phyloP scores from a whole-genome alignment of 30 jellyfish, hydroid and myxozoan genomes.

The Haliclystus octoradiatus region DNA sequence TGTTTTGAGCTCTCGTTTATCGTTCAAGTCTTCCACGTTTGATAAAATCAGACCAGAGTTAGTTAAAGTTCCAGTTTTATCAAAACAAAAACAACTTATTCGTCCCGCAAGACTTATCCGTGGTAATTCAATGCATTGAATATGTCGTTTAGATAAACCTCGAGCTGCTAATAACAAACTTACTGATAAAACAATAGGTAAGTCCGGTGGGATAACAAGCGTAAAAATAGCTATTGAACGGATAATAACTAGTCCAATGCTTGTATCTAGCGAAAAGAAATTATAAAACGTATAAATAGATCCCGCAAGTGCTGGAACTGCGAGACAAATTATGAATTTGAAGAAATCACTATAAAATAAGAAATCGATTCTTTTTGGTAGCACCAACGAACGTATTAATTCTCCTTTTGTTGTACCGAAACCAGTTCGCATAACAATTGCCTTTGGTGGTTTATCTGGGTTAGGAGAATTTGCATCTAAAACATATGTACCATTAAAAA shows the following conservation, averaged over 20 bases:
- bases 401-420: conserved; percentile 34
- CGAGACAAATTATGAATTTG: conserved; percentile 8
- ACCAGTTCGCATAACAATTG: conserved; percentile 32
- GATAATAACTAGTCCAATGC: neutral
- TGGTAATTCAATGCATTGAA: conserved; percentile 25
- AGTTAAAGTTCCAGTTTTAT: conserved; percentile 46
- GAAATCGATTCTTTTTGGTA: conserved; percentile 20
- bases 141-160: neutral
- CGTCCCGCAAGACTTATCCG: conserved; percentile 23
- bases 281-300: conserved; percentile 13
- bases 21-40: neutral
- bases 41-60: too few relatives aligned
- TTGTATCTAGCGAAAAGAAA: conserved; percentile 5
- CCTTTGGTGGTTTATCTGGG: conserved; percentile 1
- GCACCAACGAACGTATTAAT: conserved; percentile 25
- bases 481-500: conserved; percentile 26
- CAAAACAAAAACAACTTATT: conserved; percentile 12
- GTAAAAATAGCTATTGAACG: conserved; percentile 18
- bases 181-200: conserved; percentile 15
- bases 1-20: neutral
- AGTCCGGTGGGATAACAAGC: conserved; percentile 30
- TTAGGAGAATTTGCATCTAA: conserved; percentile 12
- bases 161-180: conserved; percentile 21
- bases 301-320: conserved; percentile 15
- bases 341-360: conserved; percentile 17